These are phyloP conservation scores for Phodopus roborovskii DNA, from an alignment of 2,113 vertebrate genomes.

Conservation along the genomic window DNA sequence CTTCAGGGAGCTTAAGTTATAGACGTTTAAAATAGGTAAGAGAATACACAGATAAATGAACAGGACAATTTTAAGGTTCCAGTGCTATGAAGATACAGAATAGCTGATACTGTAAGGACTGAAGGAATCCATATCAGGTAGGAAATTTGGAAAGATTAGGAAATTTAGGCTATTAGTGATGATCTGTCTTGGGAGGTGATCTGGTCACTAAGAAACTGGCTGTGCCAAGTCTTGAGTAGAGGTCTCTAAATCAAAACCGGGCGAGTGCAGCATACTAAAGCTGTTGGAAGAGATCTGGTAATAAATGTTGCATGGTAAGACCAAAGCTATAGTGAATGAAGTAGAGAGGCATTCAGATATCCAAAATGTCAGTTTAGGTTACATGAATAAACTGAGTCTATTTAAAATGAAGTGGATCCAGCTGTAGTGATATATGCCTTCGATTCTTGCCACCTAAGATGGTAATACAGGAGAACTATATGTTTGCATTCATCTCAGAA, in stretches of 20 bases:
- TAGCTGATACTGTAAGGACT: not conserved
- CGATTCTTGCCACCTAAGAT: not conserved
- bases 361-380: not conserved
- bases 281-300: not conserved
- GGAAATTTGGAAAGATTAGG: not conserved
- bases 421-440: too few species aligned
- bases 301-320: not conserved
- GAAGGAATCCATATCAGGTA: not conserved
- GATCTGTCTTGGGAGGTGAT: not conserved
- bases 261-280: not conserved
- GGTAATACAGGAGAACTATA: not conserved
- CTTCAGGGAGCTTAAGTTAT: not conserved
- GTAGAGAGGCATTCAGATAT: not conserved
- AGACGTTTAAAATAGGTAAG: not conserved
- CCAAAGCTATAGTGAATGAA: not conserved
- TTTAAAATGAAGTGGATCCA: not conserved
- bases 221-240: not conserved
- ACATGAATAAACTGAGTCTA: not conserved
- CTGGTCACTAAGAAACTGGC: not conserved
- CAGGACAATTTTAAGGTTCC: not conserved
- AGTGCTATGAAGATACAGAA: not conserved
- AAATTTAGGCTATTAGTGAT: not conserved
- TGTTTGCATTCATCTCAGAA: not conserved
- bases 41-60: not conserved
- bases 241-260: not conserved